Percentiles rank a stretch among this genome's conserved stretches.
Evolutionary conservation across 1,140 invertebrate genomes (phyloP).

Genomic region (Hycleus cichorii): DNA sequence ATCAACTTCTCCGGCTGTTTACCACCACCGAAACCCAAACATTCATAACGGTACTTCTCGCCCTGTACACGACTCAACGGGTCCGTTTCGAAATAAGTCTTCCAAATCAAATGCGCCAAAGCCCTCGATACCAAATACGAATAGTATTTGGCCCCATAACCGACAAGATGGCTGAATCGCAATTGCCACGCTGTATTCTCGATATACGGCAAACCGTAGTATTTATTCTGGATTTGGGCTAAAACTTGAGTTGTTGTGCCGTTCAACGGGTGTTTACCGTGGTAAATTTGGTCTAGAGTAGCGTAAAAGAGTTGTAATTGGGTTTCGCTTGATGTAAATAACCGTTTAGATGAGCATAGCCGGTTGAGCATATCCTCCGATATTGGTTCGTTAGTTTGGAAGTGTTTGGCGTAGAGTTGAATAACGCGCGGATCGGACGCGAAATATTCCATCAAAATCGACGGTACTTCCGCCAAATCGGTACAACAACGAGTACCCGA

Average conservation of each 20-base stretch:
- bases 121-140: constrained; percentile 92
- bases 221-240: constrained; percentile 68
- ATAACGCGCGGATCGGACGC: constrained; percentile 81
- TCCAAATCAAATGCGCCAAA: constrained; percentile 90
- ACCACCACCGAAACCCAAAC: constrained; percentile 84
- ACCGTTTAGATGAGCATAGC: constrained; percentile 72
- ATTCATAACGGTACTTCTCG: constrained; percentile 65
- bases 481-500: constrained; percentile 94
- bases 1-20: constrained; percentile 67
- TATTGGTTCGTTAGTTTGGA: constrained; percentile 79
- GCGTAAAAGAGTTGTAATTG: constrained; percentile 89
- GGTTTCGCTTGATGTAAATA: constrained; percentile 85
- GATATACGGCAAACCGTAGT: constrained; percentile 82
- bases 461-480: constrained; percentile 98
- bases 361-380: constrained; percentile 65
- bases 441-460: constrained; percentile 98
- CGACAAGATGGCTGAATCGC: constrained; percentile 92
- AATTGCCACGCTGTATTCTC: constrained; percentile 92
- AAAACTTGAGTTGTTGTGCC: constrained; percentile 72
- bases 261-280: constrained; percentile 52
- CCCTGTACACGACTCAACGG: constrained; percentile 73
- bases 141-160: constrained; percentile 98
- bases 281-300: constrained; percentile 83
- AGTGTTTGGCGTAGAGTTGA: constrained; percentile 82
- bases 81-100: constrained; percentile 74